These are phyloP conservation scores for Neodiprion fabricii DNA, from an alignment of 1,140 invertebrate genomes.

Conservation along the genomic window DNA sequence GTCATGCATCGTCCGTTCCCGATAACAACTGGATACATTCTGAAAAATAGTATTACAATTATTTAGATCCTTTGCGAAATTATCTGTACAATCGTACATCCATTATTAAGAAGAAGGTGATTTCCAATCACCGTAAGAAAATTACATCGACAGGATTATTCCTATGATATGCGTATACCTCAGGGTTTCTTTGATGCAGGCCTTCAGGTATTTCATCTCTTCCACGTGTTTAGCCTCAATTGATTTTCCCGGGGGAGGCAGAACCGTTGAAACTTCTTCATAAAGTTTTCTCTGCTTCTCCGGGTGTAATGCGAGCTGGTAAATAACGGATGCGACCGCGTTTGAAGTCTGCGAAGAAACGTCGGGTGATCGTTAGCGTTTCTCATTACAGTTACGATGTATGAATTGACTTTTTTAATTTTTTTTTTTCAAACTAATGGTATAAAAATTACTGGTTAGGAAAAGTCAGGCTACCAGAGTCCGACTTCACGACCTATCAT, in stretches of 20 bases:
- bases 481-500: too few relatives aligned
- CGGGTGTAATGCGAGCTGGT: conserved; percentile 78
- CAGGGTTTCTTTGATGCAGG: conserved; percentile 89
- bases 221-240: conserved; percentile 73
- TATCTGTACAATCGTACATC: too few relatives aligned
- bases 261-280: conserved; percentile 71
- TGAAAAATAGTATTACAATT: conserved; percentile 42
- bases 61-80: background rate
- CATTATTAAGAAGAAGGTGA: too few relatives aligned
- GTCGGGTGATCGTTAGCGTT: background rate
- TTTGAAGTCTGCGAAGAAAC: conserved; percentile 73
- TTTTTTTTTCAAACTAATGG: too few relatives aligned
- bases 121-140: background rate
- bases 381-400: too few relatives aligned
- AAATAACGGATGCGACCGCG: conserved; percentile 78
- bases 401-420: too few relatives aligned
- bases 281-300: conserved; percentile 77
- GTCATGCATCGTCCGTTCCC: conserved; percentile 84
- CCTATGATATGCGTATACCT: conserved; percentile 63
- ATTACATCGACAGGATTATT: conserved; percentile 18
- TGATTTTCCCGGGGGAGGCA: conserved; percentile 62
- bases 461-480: too few relatives aligned
- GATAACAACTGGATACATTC: conserved; percentile 87
- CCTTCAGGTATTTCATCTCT: conserved; percentile 79
- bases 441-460: too few relatives aligned